Conservation (phyloP, 2,113 vertebrate genomes). For the Rattus norvegicus region GRCr8 NC_086028.1:84152001-84152500, state of each 20-base stretch:
- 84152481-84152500: no score
- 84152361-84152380: background rate
- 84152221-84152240: background rate
- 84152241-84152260: background rate
- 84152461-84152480: background rate
- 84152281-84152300: background rate
- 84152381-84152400: background rate
- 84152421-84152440: fast-evolving
- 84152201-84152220: background rate
- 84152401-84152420: background rate
- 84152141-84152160: background rate
- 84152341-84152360: background rate
- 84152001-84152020: no score
- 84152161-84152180: background rate
- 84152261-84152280: background rate
- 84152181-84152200: background rate
- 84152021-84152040: background rate
- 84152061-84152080: background rate
- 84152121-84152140: background rate
- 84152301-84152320: background rate
- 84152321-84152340: background rate
- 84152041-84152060: background rate
- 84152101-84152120: background rate
- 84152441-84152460: background rate
- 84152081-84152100: background rate